These are phyloP conservation scores for Conomelus anceps DNA, from an alignment of 2,888 invertebrate species.

Conservation along the genomic window DNA sequence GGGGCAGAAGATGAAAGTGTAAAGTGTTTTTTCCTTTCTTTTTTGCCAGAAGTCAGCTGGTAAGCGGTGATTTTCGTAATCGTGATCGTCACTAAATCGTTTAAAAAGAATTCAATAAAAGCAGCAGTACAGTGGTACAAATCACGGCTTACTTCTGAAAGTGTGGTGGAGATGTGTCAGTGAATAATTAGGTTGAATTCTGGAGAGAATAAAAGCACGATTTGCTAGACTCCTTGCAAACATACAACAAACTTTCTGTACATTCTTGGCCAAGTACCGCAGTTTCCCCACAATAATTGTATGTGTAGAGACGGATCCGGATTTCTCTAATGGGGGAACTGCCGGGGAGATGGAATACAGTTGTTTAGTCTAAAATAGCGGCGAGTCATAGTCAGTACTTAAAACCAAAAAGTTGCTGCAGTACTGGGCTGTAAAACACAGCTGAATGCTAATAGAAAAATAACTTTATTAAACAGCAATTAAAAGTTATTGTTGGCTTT, in stretches of 20 bases:
- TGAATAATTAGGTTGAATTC: not conserved
- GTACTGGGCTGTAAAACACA: too few species aligned
- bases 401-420: too few species aligned
- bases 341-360: too few species aligned
- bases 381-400: too few species aligned
- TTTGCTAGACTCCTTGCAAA: not conserved
- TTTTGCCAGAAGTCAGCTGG: not conserved
- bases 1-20: not conserved
- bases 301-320: too few species aligned
- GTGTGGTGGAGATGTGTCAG: not conserved
- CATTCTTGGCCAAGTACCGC: too few species aligned
- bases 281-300: too few species aligned
- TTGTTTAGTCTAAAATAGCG: too few species aligned
- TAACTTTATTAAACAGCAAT: too few species aligned
- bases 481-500: too few species aligned
- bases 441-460: too few species aligned
- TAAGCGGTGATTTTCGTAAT: not conserved
- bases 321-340: too few species aligned
- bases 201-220: not conserved
- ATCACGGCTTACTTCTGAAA: not conserved
- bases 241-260: not conserved
- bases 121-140: not conserved
- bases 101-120: not conserved
- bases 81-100: not conserved
- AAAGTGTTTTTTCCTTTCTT: not conserved